Percentiles rank a stretch among this genome's conserved stretches.
phyloP scores from a whole-genome alignment of 2,888 invertebrate genomes.

The Acanthosepion pharaonis region DNA sequence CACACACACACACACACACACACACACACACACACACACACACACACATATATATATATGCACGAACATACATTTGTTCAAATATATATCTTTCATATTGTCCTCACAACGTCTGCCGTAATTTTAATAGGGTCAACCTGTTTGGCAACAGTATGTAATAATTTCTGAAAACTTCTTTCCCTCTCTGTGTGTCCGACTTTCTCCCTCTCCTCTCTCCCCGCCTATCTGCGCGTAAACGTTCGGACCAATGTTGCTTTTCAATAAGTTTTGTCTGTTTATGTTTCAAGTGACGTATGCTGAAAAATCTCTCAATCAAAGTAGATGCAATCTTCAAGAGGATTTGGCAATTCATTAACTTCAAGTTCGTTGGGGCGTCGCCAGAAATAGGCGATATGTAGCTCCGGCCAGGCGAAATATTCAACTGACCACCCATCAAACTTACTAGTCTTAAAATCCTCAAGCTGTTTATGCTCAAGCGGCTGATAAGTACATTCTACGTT shows the following conservation, averaged over 20 bases:
- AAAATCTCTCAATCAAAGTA: conserved; percentile 12
- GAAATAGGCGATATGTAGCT: neutral
- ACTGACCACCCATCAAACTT: neutral
- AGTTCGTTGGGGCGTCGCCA: neutral
- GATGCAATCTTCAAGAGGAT: conserved; percentile 20
- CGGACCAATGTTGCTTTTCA: neutral
- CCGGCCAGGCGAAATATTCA: neutral
- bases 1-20: no score
- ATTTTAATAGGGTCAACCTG: neutral
- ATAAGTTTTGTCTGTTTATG: neutral
- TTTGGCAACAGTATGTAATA: neutral
- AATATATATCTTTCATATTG: neutral
- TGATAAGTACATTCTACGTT: neutral
- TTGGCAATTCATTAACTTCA: conserved; percentile 16
- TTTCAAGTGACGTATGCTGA: neutral
- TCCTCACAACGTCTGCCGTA: neutral
- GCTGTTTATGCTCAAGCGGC: neutral
- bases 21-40: no score
- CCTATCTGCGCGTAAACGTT: neutral
- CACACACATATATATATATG: neutral
- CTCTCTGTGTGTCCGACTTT: neutral
- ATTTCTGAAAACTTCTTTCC: neutral
- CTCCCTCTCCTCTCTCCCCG: neutral
- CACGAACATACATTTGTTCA: neutral
- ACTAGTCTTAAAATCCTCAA: neutral